Base-by-base conservation (phyloP, 2,797 vertebrate genomes). In the Acanthurus leucopareius region DNA sequence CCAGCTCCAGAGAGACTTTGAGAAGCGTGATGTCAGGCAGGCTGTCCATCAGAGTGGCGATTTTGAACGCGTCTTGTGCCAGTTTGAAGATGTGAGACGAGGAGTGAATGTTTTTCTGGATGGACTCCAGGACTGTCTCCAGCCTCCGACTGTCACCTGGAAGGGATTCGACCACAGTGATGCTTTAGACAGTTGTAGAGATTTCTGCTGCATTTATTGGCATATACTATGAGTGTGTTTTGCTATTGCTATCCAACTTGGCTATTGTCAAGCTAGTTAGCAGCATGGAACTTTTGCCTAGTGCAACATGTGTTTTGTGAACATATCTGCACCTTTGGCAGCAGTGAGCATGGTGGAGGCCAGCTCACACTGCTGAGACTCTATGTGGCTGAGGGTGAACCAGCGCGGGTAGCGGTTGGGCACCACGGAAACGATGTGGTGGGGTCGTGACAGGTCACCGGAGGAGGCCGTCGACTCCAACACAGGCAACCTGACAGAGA, bases 261-360 rank as follows among this genome's bases (percentile, higher is more conserved):
- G 3, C 28, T 5, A 32, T 32, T 32, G 28, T 32, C 28, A 32
- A 32, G 28, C 28, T 32, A 32, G 3, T 32, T 32, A 32, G 28
- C 28, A 32, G 28, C 28, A 32, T 4, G 28, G 28, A 32, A 2
- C 28, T 32, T 32, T 32, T 32, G 28, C 28, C 4, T 2, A 52
- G 15, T 32, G 28, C 28, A 32, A 32, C 28, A 45, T 49, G n/a
- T 32, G 28, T 5, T 32, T 32, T 32, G 28, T 4, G 28, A 51
- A 17, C 58, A 20, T 9, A 57, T 38, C 52, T n/a, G 73, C 95
- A 98, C 97, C 97, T 98, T 99, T 98, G 95, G 97, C 97, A 92
- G 97, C 97, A 79, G 97, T 99, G 71, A 99, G 95, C 97, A 99
- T 98, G 88, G 97, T 98, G 16, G 97, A 99, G 7, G 97, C 97